Conservation (phyloP, 2,113 vertebrate species). For the Oostethus manadensis region DNA sequence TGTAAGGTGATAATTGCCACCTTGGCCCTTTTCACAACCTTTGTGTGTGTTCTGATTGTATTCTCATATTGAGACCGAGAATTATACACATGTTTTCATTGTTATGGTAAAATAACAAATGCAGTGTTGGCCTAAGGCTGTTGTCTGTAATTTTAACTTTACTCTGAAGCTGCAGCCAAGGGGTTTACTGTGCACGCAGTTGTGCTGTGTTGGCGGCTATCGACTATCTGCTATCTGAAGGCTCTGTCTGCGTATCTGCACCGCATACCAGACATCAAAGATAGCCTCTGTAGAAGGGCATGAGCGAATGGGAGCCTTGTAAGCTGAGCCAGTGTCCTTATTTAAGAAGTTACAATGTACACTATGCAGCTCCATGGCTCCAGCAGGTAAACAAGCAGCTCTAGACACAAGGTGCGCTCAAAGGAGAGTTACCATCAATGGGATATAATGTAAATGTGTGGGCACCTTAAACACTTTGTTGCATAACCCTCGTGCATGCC, state of each 20-base stretch:
- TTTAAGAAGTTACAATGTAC: slow-evolving; percentile 40
- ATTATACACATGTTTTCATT: too few relatives aligned
- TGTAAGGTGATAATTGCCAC: too few relatives aligned
- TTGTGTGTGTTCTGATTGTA: too few relatives aligned
- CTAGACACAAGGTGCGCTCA: slow-evolving; percentile 19
- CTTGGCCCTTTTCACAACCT: too few relatives aligned
- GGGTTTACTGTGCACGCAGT: not conserved
- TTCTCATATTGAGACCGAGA: too few relatives aligned
- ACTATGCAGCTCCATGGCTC: slow-evolving; percentile 25
- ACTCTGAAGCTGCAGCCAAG: not conserved
- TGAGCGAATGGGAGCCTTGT: slow-evolving; percentile 26
- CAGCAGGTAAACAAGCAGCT: slow-evolving; percentile 46
- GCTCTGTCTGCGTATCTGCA: slow-evolving; percentile 21
- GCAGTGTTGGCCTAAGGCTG: not conserved
- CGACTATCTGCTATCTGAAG: slow-evolving; percentile 41
- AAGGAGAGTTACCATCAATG: not conserved
- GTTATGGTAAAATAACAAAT: not conserved
- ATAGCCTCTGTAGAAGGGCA: slow-evolving; percentile 17
- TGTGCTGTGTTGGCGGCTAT: slow-evolving; percentile 23
- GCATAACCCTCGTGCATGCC: slow-evolving; percentile 31
- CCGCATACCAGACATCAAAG: slow-evolving; percentile 62
- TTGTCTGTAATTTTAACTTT: not conserved
- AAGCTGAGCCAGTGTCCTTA: slow-evolving; percentile 35
- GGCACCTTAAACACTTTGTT: slow-evolving; percentile 20
- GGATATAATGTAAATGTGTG: slow-evolving; percentile 30